Evolutionary conservation across 2,797 vertebrate genomes (phyloP).

Genomic region (Echiichthys vipera): DNA sequence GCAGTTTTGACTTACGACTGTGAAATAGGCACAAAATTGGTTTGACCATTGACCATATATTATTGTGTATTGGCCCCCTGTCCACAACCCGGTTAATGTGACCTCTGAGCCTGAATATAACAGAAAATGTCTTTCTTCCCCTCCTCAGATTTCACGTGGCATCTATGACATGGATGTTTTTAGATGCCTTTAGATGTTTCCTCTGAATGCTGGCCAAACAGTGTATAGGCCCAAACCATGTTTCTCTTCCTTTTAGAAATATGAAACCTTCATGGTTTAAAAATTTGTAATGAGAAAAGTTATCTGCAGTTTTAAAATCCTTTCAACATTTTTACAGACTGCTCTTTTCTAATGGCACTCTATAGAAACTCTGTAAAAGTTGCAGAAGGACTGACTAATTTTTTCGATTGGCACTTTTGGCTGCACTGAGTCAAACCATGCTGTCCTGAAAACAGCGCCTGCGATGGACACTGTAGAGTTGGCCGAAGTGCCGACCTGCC

Average conservation of each 20-base stretch:
- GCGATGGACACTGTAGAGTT: too few species aligned
- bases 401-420: too few species aligned
- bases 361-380: too few species aligned
- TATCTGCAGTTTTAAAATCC: background rate
- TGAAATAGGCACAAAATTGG: background rate
- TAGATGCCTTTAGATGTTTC: background rate
- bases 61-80: background rate
- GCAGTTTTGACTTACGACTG: slow-evolving; percentile 2
- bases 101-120: background rate
- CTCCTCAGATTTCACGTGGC: background rate
- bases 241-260: background rate
- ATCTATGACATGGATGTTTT: background rate
- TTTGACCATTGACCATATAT: background rate
- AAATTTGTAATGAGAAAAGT: background rate
- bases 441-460: too few species aligned
- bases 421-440: too few species aligned
- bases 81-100: background rate
- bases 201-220: background rate
- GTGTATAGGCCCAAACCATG: background rate
- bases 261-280: background rate
- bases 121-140: background rate
- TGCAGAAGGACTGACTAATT: too few species aligned
- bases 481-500: too few species aligned
- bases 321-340: too few species aligned
- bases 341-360: too few species aligned